phyloP scores from a whole-genome alignment of 2,888 invertebrate species.

The Athalia rosae region DNA sequence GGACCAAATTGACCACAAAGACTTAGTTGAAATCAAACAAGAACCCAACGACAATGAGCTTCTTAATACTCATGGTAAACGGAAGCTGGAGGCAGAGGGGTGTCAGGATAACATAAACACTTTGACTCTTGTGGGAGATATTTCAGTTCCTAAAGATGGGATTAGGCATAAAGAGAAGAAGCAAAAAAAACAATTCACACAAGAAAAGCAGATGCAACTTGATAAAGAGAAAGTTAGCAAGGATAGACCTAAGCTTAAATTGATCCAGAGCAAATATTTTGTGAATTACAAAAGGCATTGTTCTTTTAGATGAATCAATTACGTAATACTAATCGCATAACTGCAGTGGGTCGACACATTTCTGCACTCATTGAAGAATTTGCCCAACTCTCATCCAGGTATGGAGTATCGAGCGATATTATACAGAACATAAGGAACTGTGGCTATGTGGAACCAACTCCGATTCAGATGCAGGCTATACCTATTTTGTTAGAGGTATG shows the following conservation, averaged over 20 bases:
- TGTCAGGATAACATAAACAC: slow-evolving; percentile 49
- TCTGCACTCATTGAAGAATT: slow-evolving; percentile 86
- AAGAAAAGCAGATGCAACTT: slow-evolving; percentile 73
- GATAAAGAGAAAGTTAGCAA: slow-evolving; percentile 74
- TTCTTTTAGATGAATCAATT: slow-evolving; percentile 80
- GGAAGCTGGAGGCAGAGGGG: slow-evolving; percentile 57
- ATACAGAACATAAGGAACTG: slow-evolving; percentile 82
- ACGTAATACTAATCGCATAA: slow-evolving; percentile 86
- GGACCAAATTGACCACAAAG: slow-evolving; percentile 63
- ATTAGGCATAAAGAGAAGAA: slow-evolving; percentile 60
- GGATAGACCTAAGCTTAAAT: slow-evolving; percentile 57
- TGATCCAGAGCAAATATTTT: background rate
- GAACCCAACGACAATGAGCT: slow-evolving; percentile 62
- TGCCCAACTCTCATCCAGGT: slow-evolving; percentile 77
- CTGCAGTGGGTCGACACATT: slow-evolving; percentile 86
- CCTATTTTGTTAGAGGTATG: slow-evolving; percentile 88
- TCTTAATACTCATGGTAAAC: slow-evolving; percentile 53
- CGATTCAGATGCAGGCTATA: slow-evolving; percentile 94
- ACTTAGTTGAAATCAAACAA: slow-evolving; percentile 58
- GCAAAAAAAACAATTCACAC: slow-evolving; percentile 69
- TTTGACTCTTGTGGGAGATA: slow-evolving; percentile 72
- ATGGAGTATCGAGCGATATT: slow-evolving; percentile 78
- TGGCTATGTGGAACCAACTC: slow-evolving; percentile 87
- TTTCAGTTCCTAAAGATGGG: slow-evolving; percentile 73
- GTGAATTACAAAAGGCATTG: slow-evolving; percentile 43